Evolutionary conservation across 2,888 invertebrate species (phyloP).

Genomic region (Protonemura montana): DNA sequence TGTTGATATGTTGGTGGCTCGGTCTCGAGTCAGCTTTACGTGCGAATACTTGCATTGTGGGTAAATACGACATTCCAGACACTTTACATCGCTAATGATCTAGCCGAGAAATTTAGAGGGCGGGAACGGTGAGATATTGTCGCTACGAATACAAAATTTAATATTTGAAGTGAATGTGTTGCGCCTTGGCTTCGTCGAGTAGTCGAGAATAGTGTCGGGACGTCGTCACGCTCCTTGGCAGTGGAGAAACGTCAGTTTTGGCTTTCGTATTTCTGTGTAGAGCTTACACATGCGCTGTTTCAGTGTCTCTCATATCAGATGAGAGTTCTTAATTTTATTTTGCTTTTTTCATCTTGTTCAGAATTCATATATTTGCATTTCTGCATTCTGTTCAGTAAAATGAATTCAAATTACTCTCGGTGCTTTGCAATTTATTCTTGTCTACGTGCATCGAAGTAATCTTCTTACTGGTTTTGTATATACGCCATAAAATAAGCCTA

Average conservation of each 20-base stretch:
- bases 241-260: not conserved
- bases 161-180: not conserved
- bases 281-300: not conserved
- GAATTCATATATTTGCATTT: not conserved
- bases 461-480: slow-evolving; percentile 1
- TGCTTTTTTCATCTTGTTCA: not conserved
- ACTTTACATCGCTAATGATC: slow-evolving; percentile 33
- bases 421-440: not conserved
- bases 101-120: not conserved
- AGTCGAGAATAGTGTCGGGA: not conserved
- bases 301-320: not conserved
- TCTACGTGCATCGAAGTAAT: slow-evolving; percentile 12
- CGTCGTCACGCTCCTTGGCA: not conserved
- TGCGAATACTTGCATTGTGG: slow-evolving; percentile 15
- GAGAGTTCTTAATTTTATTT: not conserved
- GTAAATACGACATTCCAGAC: slow-evolving; percentile 32
- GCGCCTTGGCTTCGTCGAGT: not conserved
- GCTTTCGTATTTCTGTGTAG: not conserved
- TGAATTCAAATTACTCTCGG: not conserved
- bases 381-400: not conserved
- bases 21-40: not conserved
- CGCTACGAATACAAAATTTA: not conserved
- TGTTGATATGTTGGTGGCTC: not conserved
- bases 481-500: slow-evolving; percentile 5
- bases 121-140: not conserved